These are phyloP conservation scores for Monoplex corrugatus DNA, from an alignment of 2,888 invertebrate genomes.

Conservation along the genomic window DNA sequence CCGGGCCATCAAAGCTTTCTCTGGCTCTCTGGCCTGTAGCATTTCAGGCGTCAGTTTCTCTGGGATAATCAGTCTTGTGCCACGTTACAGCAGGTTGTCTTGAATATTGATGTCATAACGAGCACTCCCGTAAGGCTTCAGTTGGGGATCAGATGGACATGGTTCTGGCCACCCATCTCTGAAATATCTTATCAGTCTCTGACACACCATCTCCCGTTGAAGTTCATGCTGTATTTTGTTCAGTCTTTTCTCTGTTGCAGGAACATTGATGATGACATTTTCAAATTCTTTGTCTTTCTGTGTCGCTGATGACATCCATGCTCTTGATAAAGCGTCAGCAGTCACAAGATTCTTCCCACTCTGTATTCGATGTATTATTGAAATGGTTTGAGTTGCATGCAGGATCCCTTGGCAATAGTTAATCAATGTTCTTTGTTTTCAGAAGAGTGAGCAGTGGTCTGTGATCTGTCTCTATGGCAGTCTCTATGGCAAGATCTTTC, in stretches of 20 bases:
- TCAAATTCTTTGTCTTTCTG: neutral
- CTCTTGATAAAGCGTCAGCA: conserved; percentile 16
- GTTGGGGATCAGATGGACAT: conserved; percentile 8
- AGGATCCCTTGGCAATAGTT: neutral
- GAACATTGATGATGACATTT: conserved; percentile 5
- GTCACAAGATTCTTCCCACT: conserved; percentile 19
- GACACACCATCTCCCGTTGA: neutral
- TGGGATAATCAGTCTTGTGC: conserved; percentile 41
- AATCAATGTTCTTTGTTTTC: conserved; percentile 9
- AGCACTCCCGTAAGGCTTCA: conserved; percentile 4
- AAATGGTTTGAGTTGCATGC: conserved; percentile 9
- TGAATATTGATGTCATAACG: neutral
- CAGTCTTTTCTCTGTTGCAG: conserved; percentile 32
- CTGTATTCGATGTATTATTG: conserved; percentile 2
- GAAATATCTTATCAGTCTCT: neutral
- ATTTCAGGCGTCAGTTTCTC: conserved; percentile 31
- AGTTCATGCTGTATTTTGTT: conserved; percentile 10
- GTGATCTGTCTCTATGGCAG: conserved; percentile 45
- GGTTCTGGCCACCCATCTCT: conserved; percentile 30
- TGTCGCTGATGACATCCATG: neutral
- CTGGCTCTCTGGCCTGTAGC: conserved; percentile 27
- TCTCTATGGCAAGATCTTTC: neutral
- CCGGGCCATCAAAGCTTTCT: neutral
- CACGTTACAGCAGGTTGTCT: conserved; percentile 15
- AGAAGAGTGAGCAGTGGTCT: conserved; percentile 26